Conservation (phyloP, 1,140 invertebrate species). For the Neuroterus valhalla region DNA sequence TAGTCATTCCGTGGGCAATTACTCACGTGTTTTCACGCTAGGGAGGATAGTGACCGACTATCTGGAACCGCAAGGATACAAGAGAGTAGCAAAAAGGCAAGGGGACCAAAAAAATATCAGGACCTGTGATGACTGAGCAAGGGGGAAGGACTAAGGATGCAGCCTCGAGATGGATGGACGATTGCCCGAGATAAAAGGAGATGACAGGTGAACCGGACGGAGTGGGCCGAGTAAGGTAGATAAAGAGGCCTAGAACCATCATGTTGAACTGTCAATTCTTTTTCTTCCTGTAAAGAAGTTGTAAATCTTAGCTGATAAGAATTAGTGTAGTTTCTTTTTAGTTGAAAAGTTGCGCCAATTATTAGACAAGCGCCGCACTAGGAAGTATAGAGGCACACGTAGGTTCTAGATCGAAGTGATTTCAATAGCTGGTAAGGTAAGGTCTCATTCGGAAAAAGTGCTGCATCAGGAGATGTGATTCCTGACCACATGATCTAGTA, state of each 20-base stretch:
- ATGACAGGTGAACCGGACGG: conserved; percentile 64
- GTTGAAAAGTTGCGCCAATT: not conserved
- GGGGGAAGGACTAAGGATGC: not conserved
- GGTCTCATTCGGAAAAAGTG: conserved; percentile 8
- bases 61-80: conserved; percentile 7
- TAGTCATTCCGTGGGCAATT: not conserved
- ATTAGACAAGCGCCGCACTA: not conserved
- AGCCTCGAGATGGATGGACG: conserved; percentile 45
- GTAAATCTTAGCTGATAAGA: too few relatives aligned
- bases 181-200: conserved; percentile 64
- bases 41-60: not conserved
- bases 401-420: not conserved
- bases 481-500: not conserved
- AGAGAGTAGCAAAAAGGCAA: conserved; percentile 26
- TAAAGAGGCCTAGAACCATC: conserved; percentile 42
- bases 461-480: not conserved
- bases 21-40: conserved; percentile 2
- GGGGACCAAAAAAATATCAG: conserved; percentile 24
- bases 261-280: conserved; percentile 1
- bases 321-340: too few relatives aligned
- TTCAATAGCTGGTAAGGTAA: conserved; percentile 17
- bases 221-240: conserved; percentile 32
- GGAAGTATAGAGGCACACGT: not conserved
- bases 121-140: not conserved
- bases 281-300: not conserved